These are phyloP conservation scores for Ophthalmolycus amberensis DNA, from an alignment of 2,113 vertebrate genomes.

Conservation along the genomic window DNA sequence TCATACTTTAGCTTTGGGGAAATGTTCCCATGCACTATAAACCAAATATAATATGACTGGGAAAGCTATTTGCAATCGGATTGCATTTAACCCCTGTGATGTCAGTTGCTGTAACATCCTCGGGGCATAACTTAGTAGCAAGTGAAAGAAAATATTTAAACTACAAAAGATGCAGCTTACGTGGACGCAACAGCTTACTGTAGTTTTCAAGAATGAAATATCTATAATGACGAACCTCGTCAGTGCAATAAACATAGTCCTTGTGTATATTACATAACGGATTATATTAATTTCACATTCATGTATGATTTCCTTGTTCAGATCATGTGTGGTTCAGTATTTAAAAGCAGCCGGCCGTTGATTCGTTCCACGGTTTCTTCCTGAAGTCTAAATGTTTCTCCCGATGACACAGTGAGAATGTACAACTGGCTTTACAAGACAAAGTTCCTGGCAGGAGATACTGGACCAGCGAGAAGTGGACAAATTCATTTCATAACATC, in stretches of 20 bases:
- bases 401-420: conserved; percentile 53
- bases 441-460: conserved; percentile 64
- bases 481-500: conserved; percentile 55
- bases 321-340: conserved; percentile 25
- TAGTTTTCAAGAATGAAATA: neutral
- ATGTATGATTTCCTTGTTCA: conserved; percentile 23
- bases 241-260: neutral
- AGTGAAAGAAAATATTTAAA: conserved; percentile 40
- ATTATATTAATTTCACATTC: conserved; percentile 20
- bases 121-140: conserved; percentile 16
- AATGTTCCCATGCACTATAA: conserved; percentile 43
- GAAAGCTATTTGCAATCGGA: conserved; percentile 34
- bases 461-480: conserved; percentile 28
- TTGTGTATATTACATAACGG: conserved; percentile 9
- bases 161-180: conserved; percentile 20
- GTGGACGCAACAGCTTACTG: neutral
- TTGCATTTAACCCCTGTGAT: conserved; percentile 20
- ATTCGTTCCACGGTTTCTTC: conserved; percentile 42
- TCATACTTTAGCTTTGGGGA: conserved; percentile 25
- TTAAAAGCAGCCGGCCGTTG: conserved; percentile 33
- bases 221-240: conserved; percentile 2
- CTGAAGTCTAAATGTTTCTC: conserved; percentile 49
- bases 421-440: conserved; percentile 49
- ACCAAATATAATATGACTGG: conserved; percentile 36
- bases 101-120: conserved; percentile 28